Conservation (phyloP, 2,797 vertebrate species). For the Synanceia verrucosa region DNA sequence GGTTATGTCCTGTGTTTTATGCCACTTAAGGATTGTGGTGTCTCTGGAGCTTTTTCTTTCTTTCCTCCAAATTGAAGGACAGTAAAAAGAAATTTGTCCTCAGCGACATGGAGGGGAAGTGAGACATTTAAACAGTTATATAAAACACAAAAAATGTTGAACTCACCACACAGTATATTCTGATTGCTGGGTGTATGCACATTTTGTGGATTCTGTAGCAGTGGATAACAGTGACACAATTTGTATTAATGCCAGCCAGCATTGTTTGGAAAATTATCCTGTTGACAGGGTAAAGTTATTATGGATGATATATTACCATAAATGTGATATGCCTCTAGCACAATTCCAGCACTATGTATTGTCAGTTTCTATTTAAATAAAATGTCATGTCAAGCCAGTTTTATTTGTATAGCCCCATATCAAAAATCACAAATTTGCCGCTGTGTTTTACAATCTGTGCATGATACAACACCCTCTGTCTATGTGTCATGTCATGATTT, state of each 20-base stretch:
- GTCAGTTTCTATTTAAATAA: neutral
- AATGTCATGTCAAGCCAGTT: too few relatives aligned
- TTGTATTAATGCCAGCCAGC: neutral
- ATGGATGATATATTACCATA: neutral
- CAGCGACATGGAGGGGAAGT: neutral
- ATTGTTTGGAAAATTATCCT: neutral
- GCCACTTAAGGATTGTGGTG: neutral
- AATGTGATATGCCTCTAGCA: neutral
- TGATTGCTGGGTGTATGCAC: neutral
- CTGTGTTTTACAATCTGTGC: too few relatives aligned
- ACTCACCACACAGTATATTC: neutral
- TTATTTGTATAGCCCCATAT: too few relatives aligned
- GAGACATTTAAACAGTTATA: neutral
- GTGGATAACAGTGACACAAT: neutral
- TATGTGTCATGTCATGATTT: too few relatives aligned
- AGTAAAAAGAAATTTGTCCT: neutral
- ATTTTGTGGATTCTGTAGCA: neutral
- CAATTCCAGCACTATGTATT: neutral
- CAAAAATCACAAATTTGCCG: too few relatives aligned
- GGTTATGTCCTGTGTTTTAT: neutral
- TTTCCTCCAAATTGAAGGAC: neutral
- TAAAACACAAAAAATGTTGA: neutral
- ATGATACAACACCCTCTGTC: too few relatives aligned
- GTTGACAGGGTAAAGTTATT: neutral
- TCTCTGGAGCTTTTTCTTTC: neutral